Base-by-base conservation (phyloP, 2,797 vertebrate genomes). In the Neosilurus mollespiculum region DNA sequence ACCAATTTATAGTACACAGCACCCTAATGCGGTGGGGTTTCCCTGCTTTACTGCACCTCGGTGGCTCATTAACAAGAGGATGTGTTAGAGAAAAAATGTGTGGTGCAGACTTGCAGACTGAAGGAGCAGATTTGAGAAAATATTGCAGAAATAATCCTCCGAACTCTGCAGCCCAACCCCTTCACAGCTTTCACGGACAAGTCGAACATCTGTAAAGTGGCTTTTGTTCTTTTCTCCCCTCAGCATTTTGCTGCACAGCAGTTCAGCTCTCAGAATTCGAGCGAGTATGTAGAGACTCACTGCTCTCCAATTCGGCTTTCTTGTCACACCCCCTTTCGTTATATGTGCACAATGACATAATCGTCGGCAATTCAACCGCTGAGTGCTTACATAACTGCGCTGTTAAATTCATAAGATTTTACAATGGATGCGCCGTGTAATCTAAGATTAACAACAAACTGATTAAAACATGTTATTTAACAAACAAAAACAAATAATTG, bases 21-120 rank as follows among this genome's bases (percentile, higher is more conserved):
- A 64, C 76, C 76, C 76, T 78, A 64, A 51, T 64, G 76, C 14
- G 76, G 59, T 78, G 76, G 58, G 61, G 34, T 78, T 78, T 78
- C 34, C 34, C 75, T 49, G 34, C 59, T 49, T 78, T 78, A 78
- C 58, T 59, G 62, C 37, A 62, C 22, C 34, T 62, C 76, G 5
- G 58, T 51, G 76, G 58, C 59, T 78, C 59, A 78, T 78, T 78
- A 78, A 16, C 59, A 49, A 64, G 37, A 78, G 76, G 76, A 58
- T 78, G 76, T 62, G 76, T 51, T 78, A 11, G n/a, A 24, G 3
- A 49, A 26, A 49, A 78, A 78, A 37, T 34, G 54, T 76, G 54
- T 53, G 59, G 73, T 11, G 73, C 11, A 22, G 54, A 58, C 24
- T 34, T 11, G 73, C 11, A 22, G 54, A 58, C 24, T 34, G 34